Evolutionary conservation across 2,113 vertebrate genomes (phyloP).

Genomic region (Daboia siamensis): DNA sequence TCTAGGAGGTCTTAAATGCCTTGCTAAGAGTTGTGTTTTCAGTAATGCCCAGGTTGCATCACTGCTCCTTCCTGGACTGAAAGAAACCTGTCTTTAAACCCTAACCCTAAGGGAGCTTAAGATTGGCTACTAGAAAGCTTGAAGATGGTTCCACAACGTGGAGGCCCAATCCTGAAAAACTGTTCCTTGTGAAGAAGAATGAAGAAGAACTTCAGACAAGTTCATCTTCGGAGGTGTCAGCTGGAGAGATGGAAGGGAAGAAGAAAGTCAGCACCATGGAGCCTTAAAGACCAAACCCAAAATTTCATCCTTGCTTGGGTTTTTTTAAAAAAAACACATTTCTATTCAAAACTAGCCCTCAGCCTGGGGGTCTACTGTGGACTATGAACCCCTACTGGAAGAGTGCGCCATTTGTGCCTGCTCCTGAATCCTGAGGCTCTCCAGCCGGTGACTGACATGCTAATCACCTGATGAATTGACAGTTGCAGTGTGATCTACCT

Average conservation of each 20-base stretch:
- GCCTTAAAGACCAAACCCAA: not conserved
- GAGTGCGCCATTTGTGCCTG: not conserved
- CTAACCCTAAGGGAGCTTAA: not conserved
- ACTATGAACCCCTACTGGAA: not conserved
- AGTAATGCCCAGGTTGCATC: not conserved
- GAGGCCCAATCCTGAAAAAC: not conserved
- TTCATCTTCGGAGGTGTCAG: not conserved
- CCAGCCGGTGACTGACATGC: not conserved
- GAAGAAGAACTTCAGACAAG: not conserved
- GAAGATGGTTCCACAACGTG: not conserved
- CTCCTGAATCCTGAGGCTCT: not conserved
- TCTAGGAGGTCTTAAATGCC: not conserved
- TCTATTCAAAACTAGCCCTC: not conserved
- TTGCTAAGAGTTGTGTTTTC: not conserved
- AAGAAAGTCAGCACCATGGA: not conserved
- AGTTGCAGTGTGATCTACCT: not conserved
- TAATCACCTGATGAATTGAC: not conserved
- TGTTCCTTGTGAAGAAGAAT: not conserved
- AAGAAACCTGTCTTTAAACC: not conserved
- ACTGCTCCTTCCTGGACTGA: not conserved
- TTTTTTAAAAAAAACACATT: not conserved
- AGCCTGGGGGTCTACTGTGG: not conserved
- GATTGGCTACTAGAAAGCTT: not conserved
- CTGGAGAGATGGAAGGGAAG: not conserved
- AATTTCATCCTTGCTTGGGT: not conserved